A percentile compares a stretch with the other conserved stretches of the same genome.
These are phyloP conservation scores for Accipiter cooperii DNA, from an alignment of 2,113 vertebrate species.

Conservation along the genomic window DNA sequence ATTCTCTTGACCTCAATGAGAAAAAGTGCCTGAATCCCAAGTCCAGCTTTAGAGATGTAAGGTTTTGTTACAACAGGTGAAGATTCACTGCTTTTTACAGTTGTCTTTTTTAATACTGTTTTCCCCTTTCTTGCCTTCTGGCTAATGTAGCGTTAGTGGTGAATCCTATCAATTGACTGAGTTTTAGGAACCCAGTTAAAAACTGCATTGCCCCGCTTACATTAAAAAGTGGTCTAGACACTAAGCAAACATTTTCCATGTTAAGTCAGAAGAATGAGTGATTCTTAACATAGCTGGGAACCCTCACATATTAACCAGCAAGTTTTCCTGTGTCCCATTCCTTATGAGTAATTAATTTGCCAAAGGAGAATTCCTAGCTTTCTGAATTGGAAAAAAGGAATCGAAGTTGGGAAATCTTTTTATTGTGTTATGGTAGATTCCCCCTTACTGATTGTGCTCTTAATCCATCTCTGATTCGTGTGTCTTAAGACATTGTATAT, in stretches of 20 bases:
- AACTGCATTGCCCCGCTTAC: neutral
- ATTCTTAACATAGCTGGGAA: neutral
- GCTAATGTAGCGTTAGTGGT: neutral
- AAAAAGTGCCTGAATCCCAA: too few species aligned
- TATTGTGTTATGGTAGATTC: neutral
- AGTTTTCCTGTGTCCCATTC: neutral
- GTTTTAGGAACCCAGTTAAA: neutral
- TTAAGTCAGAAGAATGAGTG: neutral
- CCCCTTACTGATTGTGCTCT: neutral
- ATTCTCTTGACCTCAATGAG: neutral
- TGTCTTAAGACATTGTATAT: neutral
- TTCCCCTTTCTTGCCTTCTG: neutral
- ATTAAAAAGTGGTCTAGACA: neutral
- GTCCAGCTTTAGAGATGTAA: neutral
- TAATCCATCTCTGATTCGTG: neutral
- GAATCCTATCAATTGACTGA: neutral
- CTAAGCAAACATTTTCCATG: neutral
- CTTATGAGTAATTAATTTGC: neutral
- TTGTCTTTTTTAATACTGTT: neutral
- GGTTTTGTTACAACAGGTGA: neutral
- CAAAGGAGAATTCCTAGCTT: neutral
- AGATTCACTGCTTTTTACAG: neutral
- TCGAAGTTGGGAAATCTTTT: neutral
- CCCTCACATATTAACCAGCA: neutral
- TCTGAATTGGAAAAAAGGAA: neutral